These are phyloP conservation scores for Petrolisthes cinctipes DNA, from an alignment of 2,888 invertebrate species.

Conservation along the genomic window DNA sequence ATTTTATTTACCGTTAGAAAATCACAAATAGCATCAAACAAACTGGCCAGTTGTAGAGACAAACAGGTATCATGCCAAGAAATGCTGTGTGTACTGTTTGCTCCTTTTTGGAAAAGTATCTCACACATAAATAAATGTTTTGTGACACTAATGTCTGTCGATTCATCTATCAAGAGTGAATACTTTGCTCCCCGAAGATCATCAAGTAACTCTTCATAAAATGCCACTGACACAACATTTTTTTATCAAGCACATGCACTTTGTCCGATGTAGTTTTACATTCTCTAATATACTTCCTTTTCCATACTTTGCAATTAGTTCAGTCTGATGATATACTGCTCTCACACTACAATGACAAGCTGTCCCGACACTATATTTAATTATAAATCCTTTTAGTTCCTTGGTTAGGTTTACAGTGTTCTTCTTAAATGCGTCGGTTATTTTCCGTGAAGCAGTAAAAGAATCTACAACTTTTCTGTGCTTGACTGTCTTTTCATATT, in stretches of 20 bases:
- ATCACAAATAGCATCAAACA: conserved; percentile 11
- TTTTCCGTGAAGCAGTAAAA: conserved; percentile 13
- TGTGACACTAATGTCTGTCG: conserved; percentile 2
- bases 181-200: conserved; percentile 19
- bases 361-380: conserved; percentile 17
- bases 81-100: conserved; percentile 12
- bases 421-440: conserved; percentile 24
- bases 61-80: conserved; percentile 1
- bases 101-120: not conserved
- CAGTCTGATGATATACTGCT: conserved; percentile 21
- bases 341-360: conserved; percentile 24
- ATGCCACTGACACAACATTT: conserved; percentile 17
- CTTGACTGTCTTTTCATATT: not conserved
- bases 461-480: conserved; percentile 11
- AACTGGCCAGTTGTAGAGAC: conserved; percentile 15
- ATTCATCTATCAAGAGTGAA: conserved; percentile 8
- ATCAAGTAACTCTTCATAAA: conserved; percentile 12
- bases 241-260: conserved; percentile 27
- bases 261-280: conserved; percentile 19
- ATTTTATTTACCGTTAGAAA: not conserved
- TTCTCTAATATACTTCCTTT: conserved; percentile 13
- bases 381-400: conserved; percentile 27
- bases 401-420: conserved; percentile 1
- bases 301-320: conserved; percentile 6
- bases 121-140: conserved; percentile 4